phyloP scores from a whole-genome alignment of 30 jellyfish, hydroid and myxozoan species.

The Chironex yamaguchii region DNA sequence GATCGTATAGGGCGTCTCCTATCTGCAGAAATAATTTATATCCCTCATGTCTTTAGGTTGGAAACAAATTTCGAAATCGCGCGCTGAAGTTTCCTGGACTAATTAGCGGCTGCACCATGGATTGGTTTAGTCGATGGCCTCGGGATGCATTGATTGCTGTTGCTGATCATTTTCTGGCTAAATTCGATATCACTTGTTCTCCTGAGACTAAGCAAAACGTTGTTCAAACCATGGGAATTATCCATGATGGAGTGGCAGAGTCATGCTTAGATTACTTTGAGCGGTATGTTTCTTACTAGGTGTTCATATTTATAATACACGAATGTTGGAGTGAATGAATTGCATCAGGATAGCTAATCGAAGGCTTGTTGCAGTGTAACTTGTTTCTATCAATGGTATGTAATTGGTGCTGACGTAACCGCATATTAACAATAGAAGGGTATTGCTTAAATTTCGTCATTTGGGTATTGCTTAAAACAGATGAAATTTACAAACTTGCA shows the following conservation, averaged over 20 bases:
- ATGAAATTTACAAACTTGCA: too few relatives aligned
- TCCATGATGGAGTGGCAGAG: conserved; percentile 97
- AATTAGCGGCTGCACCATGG: conserved; percentile 98
- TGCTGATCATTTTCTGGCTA: conserved; percentile 94
- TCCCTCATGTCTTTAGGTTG: conserved; percentile 82
- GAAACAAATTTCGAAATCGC: conserved; percentile 92
- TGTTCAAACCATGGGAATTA: conserved; percentile 95
- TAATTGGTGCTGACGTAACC: too few relatives aligned
- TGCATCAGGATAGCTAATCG: too few relatives aligned
- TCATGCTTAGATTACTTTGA: conserved; percentile 93
- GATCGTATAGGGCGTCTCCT: too few relatives aligned
- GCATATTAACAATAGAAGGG: too few relatives aligned
- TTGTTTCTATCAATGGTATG: too few relatives aligned
- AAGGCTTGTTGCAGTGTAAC: too few relatives aligned
- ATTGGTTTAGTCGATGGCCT: conserved; percentile 99
- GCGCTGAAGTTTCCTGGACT: conserved; percentile 97
- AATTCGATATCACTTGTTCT: conserved; percentile 86
- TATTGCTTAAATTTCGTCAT: too few relatives aligned
- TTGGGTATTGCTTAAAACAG: too few relatives aligned
- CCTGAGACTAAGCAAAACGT: conserved; percentile 75
- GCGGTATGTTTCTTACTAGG: conserved; percentile 78
- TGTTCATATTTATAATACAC: too few relatives aligned
- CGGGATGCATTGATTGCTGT: conserved; percentile 95
- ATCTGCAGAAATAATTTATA: too few relatives aligned
- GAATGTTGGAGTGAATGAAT: too few relatives aligned